Base-by-base conservation (phyloP, 2,888 invertebrate genomes). In the Fragum sueziense region DNA sequence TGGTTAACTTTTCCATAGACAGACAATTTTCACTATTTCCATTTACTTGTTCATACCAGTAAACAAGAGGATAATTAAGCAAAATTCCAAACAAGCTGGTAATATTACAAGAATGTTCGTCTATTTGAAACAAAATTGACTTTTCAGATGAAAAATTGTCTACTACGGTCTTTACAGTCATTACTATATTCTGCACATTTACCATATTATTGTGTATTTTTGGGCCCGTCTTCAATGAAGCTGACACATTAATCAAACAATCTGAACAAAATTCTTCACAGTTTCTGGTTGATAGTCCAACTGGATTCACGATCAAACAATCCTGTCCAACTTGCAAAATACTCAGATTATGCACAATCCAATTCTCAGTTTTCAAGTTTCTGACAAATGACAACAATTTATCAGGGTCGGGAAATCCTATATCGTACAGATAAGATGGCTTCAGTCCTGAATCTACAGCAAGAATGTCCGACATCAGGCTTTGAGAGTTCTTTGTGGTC, bases 61-160 rank as follows among this genome's bases (percentile, higher is more conserved):
- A 89, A 2, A 89, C 65, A 0, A 85, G 76, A 25, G 89, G 89
- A 59, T 88, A 89, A 22, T 86, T 86, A 9, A 89, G 77, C 59
- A 88, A 65, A 25, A 88, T 33, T 27, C 89, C 89, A 79, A 86
- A 88, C 33, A 89, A 51, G 31, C 86, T 85, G 0, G 88, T 80
- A 7, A 83, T 71, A 69, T 87, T 87, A 41, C 74, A 77, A 31
- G 20, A 54, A 11, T 4, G 25, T 52, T 69, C 54, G 52, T 54
- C 52, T 14, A 25, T 17, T 7, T 33, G 65, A 41, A 65, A 22
- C 17, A 34, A n/a, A 41, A 41, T 1, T 41, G 22, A 34, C 37
- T 41, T 41, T 22, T 65, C 41, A n/a, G 11, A 37, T 34, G 41
- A 27, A 11, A 37, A 17, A 65, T 65, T 65, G 27, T 41, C 34